phyloP scores from a whole-genome alignment of 1,140 invertebrate genomes.

The Magallana gigas region DNA sequence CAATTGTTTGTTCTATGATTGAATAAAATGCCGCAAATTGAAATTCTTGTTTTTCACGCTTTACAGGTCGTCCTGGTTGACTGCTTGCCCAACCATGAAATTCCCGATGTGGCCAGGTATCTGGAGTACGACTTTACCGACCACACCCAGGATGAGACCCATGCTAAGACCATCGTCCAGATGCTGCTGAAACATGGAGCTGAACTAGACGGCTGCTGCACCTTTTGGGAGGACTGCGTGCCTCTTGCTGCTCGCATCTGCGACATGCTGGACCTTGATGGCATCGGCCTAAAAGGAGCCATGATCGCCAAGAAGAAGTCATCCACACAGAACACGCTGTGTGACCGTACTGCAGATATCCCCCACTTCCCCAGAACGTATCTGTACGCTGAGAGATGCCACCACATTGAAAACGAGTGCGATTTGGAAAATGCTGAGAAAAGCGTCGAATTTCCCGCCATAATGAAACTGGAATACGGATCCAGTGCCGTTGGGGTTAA shows the following conservation, averaged over 20 bases:
- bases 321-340: slow-evolving; percentile 57
- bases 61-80: slow-evolving; percentile 67
- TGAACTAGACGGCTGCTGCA: slow-evolving; percentile 61
- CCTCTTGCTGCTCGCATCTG: slow-evolving; percentile 59
- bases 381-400: slow-evolving; percentile 51
- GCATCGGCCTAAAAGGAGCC: slow-evolving; percentile 51
- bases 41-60: too few species aligned
- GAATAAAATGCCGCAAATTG: background rate
- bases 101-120: slow-evolving; percentile 3
- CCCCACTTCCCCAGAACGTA: slow-evolving; percentile 59
- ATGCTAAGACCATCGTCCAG: slow-evolving; percentile 59
- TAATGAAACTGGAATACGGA: slow-evolving; percentile 67
- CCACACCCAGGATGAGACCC: slow-evolving; percentile 49
- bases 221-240: slow-evolving; percentile 65
- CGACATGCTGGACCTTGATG: slow-evolving; percentile 47
- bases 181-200: slow-evolving; percentile 34
- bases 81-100: background rate
- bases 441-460: slow-evolving; percentile 49
- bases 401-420: slow-evolving; percentile 36
- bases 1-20: background rate
- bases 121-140: slow-evolving; percentile 60
- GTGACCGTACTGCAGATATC: slow-evolving; percentile 47
- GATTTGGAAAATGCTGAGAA: slow-evolving; percentile 43
- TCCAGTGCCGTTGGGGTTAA: slow-evolving; percentile 66
- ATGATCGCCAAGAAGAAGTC: slow-evolving; percentile 65